Conservation (phyloP, 2,888 invertebrate genomes). For the Conistra vaccinii region DNA sequence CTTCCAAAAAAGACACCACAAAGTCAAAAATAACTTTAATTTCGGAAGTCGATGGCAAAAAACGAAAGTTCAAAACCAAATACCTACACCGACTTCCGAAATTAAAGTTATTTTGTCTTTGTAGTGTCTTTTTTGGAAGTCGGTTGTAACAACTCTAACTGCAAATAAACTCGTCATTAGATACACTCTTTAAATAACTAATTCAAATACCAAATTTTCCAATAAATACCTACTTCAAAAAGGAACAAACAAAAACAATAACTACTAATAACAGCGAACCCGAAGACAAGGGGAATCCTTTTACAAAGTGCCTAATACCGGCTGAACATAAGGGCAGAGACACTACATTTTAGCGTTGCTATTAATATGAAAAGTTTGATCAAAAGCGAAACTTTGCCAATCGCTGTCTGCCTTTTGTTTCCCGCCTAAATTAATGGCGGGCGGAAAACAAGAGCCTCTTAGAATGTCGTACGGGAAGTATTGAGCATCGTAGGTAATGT, state of each 20-base stretch:
- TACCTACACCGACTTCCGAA: no score
- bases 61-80: no score
- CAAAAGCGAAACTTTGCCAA: conserved; percentile 81
- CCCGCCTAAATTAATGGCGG: conserved; percentile 74
- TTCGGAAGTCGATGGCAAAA: no score
- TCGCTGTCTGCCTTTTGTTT: conserved; percentile 77
- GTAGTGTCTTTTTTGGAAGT: no score
- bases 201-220: neutral
- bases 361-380: conserved; percentile 84
- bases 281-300: conserved; percentile 35
- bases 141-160: neutral
- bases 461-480: conserved; percentile 39
- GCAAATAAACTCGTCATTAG: neutral
- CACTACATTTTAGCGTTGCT: conserved; percentile 63
- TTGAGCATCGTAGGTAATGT: conserved; percentile 40
- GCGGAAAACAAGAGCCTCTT: conserved; percentile 56
- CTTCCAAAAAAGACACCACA: no score
- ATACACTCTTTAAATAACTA: neutral
- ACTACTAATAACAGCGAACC: neutral
- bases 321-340: conserved; percentile 47
- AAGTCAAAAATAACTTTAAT: no score
- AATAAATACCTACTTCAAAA: neutral
- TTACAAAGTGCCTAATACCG: conserved; percentile 56
- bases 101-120: no score
- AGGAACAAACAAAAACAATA: conserved; percentile 17